phyloP scores from a whole-genome alignment of 2,113 vertebrate species.

The Epinephelus lanceolatus region DNA sequence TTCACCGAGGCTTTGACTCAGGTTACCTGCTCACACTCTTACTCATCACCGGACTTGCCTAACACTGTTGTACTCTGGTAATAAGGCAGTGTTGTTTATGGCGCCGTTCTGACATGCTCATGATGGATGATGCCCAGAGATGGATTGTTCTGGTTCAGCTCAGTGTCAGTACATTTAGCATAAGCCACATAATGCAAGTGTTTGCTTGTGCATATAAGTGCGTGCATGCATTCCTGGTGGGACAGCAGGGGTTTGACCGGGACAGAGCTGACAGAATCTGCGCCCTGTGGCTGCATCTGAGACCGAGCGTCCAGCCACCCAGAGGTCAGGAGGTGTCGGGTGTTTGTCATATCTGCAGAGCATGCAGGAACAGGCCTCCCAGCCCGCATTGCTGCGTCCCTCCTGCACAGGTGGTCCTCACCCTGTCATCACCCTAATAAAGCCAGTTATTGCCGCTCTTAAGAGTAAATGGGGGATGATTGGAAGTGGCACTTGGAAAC shows the following conservation, averaged over 20 bases:
- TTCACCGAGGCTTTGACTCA: slow-evolving; percentile 34
- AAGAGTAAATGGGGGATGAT: slow-evolving; percentile 59
- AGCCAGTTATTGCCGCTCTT: slow-evolving; percentile 63
- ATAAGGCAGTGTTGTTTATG: slow-evolving; percentile 30
- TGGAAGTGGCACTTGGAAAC: slow-evolving; percentile 48
- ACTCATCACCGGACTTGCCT: slow-evolving; percentile 42
- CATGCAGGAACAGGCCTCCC: slow-evolving; percentile 65
- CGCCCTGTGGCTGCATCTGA: slow-evolving; percentile 52
- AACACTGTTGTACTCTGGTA: neutral
- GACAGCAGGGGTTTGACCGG: slow-evolving; percentile 6
- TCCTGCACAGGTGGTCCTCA: slow-evolving; percentile 59
- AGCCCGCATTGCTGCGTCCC: slow-evolving; percentile 24
- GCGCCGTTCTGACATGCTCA: slow-evolving; percentile 43
- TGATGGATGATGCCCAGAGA: slow-evolving; percentile 50
- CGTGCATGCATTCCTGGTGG: slow-evolving; percentile 41
- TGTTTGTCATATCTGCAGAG: slow-evolving; percentile 61
- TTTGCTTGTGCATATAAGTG: slow-evolving; percentile 53
- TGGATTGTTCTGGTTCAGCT: slow-evolving; percentile 60
- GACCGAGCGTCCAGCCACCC: slow-evolving; percentile 38
- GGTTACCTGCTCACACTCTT: slow-evolving; percentile 41
- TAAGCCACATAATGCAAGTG: slow-evolving; percentile 38
- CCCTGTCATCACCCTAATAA: slow-evolving; percentile 73
- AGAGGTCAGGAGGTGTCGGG: slow-evolving; percentile 62
- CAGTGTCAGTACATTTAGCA: slow-evolving; percentile 28
- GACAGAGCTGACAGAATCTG: slow-evolving; percentile 44